Conservation (phyloP, 1,140 invertebrate species). For the Drosophila bocki region DNA sequence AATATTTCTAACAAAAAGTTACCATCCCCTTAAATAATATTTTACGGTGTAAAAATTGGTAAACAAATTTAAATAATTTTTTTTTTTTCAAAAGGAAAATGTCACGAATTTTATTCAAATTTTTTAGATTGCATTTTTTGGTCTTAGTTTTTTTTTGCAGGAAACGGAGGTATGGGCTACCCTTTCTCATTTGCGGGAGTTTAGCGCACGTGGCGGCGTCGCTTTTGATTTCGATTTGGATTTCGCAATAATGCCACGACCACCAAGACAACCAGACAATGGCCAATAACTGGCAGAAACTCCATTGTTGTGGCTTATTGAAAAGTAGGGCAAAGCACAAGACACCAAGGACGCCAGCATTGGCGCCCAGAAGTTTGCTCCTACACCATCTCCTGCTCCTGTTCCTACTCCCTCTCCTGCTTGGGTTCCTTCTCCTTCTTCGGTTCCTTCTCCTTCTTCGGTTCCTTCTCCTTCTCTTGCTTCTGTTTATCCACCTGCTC, state of each 20-base stretch:
- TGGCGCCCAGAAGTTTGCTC: conserved; percentile 25
- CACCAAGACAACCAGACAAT: conserved; percentile 35
- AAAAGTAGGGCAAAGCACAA: conserved; percentile 58
- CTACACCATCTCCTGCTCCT: conserved; percentile 5
- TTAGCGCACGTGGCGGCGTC: conserved; percentile 30
- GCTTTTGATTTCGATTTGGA: conserved; percentile 40
- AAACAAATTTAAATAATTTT: neutral
- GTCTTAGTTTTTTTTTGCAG: neutral
- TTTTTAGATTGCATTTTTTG: neutral
- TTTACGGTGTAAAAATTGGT: conserved; percentile 6
- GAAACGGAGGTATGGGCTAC: neutral
- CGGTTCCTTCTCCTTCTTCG: neutral
- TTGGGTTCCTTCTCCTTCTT: neutral
- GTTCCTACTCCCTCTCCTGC: neutral
- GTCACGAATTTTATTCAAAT: conserved; percentile 13
- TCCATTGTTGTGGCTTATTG: conserved; percentile 49
- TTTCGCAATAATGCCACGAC: conserved; percentile 32
- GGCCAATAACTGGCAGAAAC: conserved; percentile 49
- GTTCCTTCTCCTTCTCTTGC: neutral
- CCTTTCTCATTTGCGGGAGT: neutral
- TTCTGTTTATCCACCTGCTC: neutral
- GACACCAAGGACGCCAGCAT: conserved; percentile 52
- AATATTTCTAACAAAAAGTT: neutral
- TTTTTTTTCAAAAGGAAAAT: neutral
- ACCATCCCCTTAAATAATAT: neutral